phyloP scores from a whole-genome alignment of 1,140 invertebrate genomes.

The Conus ventricosus region DNA sequence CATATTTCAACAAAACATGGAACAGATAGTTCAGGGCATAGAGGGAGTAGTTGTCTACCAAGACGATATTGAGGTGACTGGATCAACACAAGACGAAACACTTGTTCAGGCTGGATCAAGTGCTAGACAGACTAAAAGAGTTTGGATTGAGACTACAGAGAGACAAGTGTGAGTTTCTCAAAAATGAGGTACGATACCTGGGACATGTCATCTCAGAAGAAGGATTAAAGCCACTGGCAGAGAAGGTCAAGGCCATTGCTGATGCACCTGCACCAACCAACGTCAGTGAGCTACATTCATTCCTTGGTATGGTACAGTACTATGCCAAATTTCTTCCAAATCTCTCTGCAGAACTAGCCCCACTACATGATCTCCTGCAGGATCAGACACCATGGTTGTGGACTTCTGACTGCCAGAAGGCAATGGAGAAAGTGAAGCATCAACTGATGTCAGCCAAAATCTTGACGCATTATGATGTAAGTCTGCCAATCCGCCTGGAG shows the following conservation, averaged over 20 bases:
- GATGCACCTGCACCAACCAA: background rate
- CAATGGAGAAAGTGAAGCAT: conserved; percentile 40
- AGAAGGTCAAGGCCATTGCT: background rate
- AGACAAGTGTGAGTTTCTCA: no score
- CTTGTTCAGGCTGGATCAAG: no score
- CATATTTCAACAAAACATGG: no score
- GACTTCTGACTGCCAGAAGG: conserved; percentile 39
- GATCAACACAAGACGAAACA: no score
- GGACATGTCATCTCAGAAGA: background rate
- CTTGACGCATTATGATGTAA: conserved; percentile 61
- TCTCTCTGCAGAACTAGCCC: background rate
- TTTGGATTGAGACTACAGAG: no score
- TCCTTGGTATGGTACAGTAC: background rate
- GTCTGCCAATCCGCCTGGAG: conserved; percentile 60
- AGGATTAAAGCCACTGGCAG: no score
- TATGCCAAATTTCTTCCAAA: background rate
- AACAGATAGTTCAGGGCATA: no score
- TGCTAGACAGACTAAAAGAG: background rate
- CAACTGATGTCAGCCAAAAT: conserved; percentile 41
- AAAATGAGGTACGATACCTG: no score
- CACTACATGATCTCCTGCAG: background rate
- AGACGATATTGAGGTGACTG: no score
- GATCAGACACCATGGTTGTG: conserved; percentile 39
- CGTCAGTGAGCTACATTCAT: background rate
- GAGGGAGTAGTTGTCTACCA: no score